Evolutionary conservation across 2,113 vertebrate species (phyloP).

Genomic region (Podiceps cristatus): DNA sequence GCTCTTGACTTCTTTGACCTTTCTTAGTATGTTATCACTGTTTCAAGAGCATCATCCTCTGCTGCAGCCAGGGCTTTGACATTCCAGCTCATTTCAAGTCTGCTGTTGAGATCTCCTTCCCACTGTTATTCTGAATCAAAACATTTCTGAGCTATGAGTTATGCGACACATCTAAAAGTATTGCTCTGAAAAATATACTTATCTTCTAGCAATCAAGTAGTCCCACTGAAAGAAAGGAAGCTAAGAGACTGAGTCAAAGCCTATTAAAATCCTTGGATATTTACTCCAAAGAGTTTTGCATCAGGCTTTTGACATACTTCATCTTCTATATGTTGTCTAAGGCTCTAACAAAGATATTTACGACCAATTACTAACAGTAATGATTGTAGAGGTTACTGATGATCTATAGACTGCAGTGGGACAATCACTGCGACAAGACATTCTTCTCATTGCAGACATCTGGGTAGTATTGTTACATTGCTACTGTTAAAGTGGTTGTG

Average conservation of each 20-base stretch:
- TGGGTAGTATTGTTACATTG: background rate
- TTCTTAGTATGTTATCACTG: background rate
- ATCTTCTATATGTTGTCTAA: background rate
- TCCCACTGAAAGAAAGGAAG: background rate
- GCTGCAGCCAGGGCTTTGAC: background rate
- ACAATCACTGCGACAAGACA: background rate
- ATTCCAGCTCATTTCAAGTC: background rate
- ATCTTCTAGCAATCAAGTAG: background rate
- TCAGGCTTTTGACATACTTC: background rate
- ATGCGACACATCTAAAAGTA: background rate
- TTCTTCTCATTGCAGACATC: background rate
- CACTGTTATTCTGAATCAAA: background rate
- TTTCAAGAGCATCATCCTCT: background rate
- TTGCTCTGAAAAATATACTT: background rate
- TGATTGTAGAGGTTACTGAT: background rate
- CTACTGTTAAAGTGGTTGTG: background rate
- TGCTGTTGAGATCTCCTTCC: background rate
- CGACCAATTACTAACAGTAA: background rate
- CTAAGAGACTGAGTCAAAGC: background rate
- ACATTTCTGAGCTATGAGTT: background rate
- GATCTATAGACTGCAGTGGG: background rate
- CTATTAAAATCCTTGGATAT: background rate
- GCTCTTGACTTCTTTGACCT: background rate
- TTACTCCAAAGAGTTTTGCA: background rate
- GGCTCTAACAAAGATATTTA: conserved; percentile 11